phyloP scores from a whole-genome alignment of 2,888 invertebrate species.

The Drosophila kambysellisi region DNA sequence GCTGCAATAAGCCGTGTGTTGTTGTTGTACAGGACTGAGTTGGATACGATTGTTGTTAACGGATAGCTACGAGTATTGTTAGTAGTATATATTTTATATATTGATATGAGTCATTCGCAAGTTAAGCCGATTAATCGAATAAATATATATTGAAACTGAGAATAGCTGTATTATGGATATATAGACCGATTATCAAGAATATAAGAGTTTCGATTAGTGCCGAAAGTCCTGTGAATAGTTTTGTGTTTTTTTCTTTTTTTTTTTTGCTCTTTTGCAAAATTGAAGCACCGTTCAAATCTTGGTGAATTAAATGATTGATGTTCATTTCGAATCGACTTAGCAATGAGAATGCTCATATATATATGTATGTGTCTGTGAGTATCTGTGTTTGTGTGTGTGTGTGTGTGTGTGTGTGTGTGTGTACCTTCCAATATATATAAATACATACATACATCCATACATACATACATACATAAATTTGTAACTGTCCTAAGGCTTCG shows the following conservation, averaged over 20 bases:
- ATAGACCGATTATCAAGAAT: neutral
- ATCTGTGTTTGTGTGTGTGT: slow-evolving; percentile 5
- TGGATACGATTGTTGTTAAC: slow-evolving; percentile 17
- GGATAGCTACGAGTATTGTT: slow-evolving; percentile 41
- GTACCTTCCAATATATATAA: slow-evolving; percentile 30
- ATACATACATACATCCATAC: slow-evolving; percentile 24
- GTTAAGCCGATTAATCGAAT: slow-evolving; percentile 71
- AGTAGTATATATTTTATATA: slow-evolving; percentile 22
- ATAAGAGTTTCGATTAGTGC: slow-evolving; percentile 13
- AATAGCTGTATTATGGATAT: slow-evolving; percentile 1
- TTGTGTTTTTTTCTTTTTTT: neutral
- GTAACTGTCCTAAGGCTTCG: neutral
- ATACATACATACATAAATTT: slow-evolving; percentile 26
- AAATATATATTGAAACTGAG: slow-evolving; percentile 4
- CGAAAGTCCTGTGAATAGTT: slow-evolving; percentile 57
- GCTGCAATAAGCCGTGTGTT: slow-evolving; percentile 39
- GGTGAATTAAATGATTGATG: slow-evolving; percentile 57
- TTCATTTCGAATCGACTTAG: slow-evolving; percentile 68
- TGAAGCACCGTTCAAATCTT: slow-evolving; percentile 61
- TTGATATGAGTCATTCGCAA: slow-evolving; percentile 72
- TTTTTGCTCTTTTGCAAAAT: slow-evolving; percentile 23
- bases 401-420: slow-evolving; percentile 19
- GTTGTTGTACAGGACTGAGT: slow-evolving; percentile 25
- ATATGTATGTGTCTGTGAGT: slow-evolving; percentile 23
- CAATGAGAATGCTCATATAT: slow-evolving; percentile 78